Conservation (phyloP, 2,113 vertebrate species). For the Pluvialis apricaria region DNA sequence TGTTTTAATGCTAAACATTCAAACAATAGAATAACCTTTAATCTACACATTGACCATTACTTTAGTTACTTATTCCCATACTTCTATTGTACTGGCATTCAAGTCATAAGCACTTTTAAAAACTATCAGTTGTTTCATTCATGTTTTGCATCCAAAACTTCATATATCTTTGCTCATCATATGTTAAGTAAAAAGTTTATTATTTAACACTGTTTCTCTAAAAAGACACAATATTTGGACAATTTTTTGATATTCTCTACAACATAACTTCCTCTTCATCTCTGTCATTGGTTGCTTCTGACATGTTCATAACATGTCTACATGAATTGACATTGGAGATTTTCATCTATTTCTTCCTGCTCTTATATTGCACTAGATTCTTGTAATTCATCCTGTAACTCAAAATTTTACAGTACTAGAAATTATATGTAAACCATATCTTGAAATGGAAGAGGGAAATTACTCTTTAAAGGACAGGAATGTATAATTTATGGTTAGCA, state of each 20-base stretch:
- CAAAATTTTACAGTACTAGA: background rate
- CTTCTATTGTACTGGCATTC: rapidly evolving
- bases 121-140: background rate
- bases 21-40: background rate
- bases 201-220: background rate
- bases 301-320: background rate
- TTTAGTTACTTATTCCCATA: background rate
- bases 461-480: slow-evolving; percentile 8
- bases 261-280: background rate
- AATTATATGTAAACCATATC: background rate
- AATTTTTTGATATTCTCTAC: background rate
- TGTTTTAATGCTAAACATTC: background rate
- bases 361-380: background rate
- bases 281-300: background rate
- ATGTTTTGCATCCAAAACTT: background rate
- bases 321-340: background rate
- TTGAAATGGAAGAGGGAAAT: background rate
- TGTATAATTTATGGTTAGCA: slow-evolving; percentile 12
- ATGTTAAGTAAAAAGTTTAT: background rate
- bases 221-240: background rate
- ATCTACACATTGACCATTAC: background rate
- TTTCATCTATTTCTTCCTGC: background rate
- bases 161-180: background rate
- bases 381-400: background rate
- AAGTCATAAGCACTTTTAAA: background rate